A percentile compares a stretch with the other conserved stretches of the same genome.
phyloP scores from a whole-genome alignment of 2,797 vertebrate genomes.

The Nannoperca obscura region DNA sequence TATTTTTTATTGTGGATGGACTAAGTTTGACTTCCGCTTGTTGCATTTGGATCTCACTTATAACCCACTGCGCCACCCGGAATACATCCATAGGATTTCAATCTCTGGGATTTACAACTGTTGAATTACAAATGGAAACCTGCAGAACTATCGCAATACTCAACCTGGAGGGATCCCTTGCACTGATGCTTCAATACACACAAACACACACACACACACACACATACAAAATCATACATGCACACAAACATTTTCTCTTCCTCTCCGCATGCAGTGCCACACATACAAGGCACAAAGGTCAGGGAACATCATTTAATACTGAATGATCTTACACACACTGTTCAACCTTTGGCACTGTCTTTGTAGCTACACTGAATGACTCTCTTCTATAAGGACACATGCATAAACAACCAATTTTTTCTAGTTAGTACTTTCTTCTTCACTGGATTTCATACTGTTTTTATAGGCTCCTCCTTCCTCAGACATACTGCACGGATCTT shows the following conservation, averaged over 20 bases:
- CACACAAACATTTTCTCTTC: slow-evolving; percentile 33
- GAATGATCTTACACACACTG: slow-evolving; percentile 52
- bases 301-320: slow-evolving; percentile 76
- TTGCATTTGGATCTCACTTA: slow-evolving; percentile 46
- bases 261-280: slow-evolving; percentile 74
- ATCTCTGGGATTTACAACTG: slow-evolving; percentile 81
- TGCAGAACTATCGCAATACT: slow-evolving; percentile 74
- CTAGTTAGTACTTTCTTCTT: slow-evolving; percentile 62
- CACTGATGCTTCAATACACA: slow-evolving; percentile 60
- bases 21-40: slow-evolving; percentile 41
- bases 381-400: slow-evolving; percentile 59
- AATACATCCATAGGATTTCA: slow-evolving; percentile 59
- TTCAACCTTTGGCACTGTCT: slow-evolving; percentile 62
- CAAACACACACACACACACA: slow-evolving; percentile 29
- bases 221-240: slow-evolving; percentile 28
- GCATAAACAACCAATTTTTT: slow-evolving; percentile 63
- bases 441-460: slow-evolving; percentile 73
- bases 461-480: slow-evolving; percentile 50
- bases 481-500: slow-evolving; percentile 56
- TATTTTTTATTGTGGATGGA: slow-evolving; percentile 20
- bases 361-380: slow-evolving; percentile 73
- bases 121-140: slow-evolving; percentile 59
- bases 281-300: slow-evolving; percentile 76
- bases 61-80: slow-evolving; percentile 46
- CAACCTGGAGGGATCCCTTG: slow-evolving; percentile 53